Evolutionary conservation across 2,888 invertebrate species (phyloP), one percentile per base, ranked within the genome.

Genomic region (Mythimna loreyi): DNA sequence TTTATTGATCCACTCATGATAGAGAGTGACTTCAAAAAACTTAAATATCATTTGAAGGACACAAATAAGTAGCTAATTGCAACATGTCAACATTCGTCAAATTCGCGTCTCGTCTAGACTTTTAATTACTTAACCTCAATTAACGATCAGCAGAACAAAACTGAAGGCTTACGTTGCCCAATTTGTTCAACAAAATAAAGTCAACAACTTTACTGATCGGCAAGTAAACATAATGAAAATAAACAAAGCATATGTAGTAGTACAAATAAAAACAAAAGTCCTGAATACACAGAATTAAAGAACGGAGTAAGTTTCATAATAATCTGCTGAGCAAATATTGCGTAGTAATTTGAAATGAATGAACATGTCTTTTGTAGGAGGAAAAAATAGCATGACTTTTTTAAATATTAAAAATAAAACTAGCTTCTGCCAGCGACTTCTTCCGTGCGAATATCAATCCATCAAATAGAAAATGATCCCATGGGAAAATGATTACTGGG

Each of bases 101-200:
- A 16, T 23, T 13, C 28, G 33, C 8, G 11, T 7, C 8, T 16
- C 21, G 68, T 61, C 61, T 57, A 61, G 75, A 40, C 75, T 30
- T 57, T 25, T 61, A 57, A 68, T 60, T 75, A 68, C 50, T 52
- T 73, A 73, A 75, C 75, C 73, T 75, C 52, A 68, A 59, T 73
- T 1, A 40, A 16, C 52, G 11, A 43, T 25, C 50, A 50, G 67
- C 47, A 9, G 58, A 66, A 53, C 25, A 7, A 53, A 66, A 47
- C 36, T 59, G 74, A 72, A 72, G 72, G 72, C 19, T 55, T 7
- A 8, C 9, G n/a, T 75, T 73, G 45, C 61, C 30, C 16, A 75
- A 75, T 40, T 55, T 52, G 21, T 21, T 57, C 6, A 73, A 49
- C 16, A 72, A 57, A 58, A 53, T 21, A n/a, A 59, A 55, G 52